A percentile compares a stretch with the other conserved stretches of the same genome.
These are phyloP conservation scores for Tretioscincus oriximinensis DNA, from an alignment of 2,113 vertebrate species.

Conservation along the genomic window DNA sequence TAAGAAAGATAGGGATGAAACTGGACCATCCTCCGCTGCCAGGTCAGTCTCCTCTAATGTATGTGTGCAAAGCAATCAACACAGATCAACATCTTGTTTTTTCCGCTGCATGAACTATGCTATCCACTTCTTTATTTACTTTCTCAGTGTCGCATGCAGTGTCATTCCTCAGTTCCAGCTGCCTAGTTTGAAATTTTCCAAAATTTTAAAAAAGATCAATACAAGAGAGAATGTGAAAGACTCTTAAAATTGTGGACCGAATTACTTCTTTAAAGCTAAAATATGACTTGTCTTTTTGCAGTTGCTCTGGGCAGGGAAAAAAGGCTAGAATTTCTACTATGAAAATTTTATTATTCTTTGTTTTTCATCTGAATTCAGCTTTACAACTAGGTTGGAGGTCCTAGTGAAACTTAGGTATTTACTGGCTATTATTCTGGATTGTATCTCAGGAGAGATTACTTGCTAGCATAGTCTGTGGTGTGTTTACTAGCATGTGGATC, in stretches of 20 bases:
- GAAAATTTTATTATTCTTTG: neutral
- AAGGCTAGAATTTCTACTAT: neutral
- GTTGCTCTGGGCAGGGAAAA: neutral
- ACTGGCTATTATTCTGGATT: too few species aligned
- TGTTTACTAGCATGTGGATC: too few species aligned
- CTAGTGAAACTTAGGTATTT: too few species aligned
- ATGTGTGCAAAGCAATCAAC: conserved; percentile 51
- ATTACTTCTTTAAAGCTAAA: neutral
- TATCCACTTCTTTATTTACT: conserved; percentile 68
- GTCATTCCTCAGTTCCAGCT: conserved; percentile 65
- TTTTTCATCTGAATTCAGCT: neutral
- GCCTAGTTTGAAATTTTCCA: conserved; percentile 62
- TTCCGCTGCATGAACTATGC: conserved; percentile 73
- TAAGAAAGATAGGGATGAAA: conserved; percentile 54
- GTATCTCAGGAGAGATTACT: too few species aligned
- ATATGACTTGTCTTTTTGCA: neutral
- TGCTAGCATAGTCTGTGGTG: too few species aligned
- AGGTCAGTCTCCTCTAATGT: conserved; percentile 81
- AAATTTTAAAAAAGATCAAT: conserved; percentile 68
- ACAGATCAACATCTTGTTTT: conserved; percentile 69
- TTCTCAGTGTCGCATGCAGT: conserved; percentile 74
- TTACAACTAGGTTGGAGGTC: neutral
- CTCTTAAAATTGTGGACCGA: conserved; percentile 38
- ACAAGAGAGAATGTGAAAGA: conserved; percentile 48
- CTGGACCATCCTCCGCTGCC: conserved; percentile 44